Conservation (phyloP, 2,797 vertebrate genomes). For the Girardinus metallicus region DNA sequence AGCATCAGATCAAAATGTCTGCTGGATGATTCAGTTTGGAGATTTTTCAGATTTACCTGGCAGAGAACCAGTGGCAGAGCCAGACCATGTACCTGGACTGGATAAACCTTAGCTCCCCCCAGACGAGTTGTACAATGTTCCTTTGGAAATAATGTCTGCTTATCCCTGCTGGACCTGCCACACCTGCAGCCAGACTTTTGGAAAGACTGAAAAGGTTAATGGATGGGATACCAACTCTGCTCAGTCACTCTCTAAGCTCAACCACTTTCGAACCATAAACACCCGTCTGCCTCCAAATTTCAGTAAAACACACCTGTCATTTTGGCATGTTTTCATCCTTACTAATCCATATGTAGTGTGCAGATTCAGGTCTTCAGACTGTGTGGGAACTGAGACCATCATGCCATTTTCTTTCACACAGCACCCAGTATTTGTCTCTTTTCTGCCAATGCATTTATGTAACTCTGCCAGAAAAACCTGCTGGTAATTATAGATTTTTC, state of each 20-base stretch:
- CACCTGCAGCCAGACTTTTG: background rate
- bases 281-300: background rate
- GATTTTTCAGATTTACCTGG: background rate
- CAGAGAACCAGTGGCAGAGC: background rate
- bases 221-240: background rate
- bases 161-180: background rate
- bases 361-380: background rate
- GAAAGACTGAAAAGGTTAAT: background rate
- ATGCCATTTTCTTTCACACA: background rate
- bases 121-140: background rate
- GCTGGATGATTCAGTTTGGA: background rate
- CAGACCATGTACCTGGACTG: background rate
- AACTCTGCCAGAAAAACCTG: slow-evolving; percentile 8
- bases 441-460: slow-evolving; percentile 15
- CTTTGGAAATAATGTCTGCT: background rate
- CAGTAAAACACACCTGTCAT: background rate
- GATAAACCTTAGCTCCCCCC: background rate
- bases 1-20: background rate
- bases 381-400: slow-evolving; percentile 5
- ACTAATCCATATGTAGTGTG: background rate
- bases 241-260: background rate
- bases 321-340: background rate
- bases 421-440: background rate
- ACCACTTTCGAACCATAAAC: background rate
- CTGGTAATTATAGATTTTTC: slow-evolving; percentile 25